Evolutionary conservation across 23 tunicate genomes (phyloP), one percentile per base, ranked within the genome.

Genomic region (Diplosoma virens): DNA sequence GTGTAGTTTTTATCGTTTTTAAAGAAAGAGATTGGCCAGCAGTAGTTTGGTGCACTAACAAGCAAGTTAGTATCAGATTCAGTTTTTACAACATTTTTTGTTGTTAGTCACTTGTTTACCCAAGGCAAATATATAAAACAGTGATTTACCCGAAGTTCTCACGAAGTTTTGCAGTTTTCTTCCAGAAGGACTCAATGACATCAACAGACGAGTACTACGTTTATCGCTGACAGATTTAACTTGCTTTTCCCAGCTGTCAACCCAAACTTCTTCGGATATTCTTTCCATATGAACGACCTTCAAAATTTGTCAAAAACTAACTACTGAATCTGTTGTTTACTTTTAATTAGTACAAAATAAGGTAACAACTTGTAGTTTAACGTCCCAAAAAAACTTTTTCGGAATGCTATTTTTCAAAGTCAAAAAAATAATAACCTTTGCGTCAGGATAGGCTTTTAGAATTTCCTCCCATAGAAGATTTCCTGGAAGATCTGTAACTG

Each of bases 401-500:
- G n/a, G n/a, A n/a, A n/a, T n/a, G n/a, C n/a, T n/a, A n/a, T n/a
- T n/a, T n/a, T n/a, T n/a, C n/a, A n/a, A n/a, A n/a, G n/a, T n/a
- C n/a, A n/a, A n/a, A n/a, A n/a, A n/a, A n/a, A n/a, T n/a, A n/a
- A n/a, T n/a, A n/a, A 86, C 93, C 76, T 86, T 86, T 32, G 93
- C 81, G 29, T 86, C 81, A 11, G 93, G 93, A 72, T 61, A 86
- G 4, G 86, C 93, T 63, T 73, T 36, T 3, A 33, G 26, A 0
- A 86, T 18, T 56, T 80, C 85, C 36, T 86, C 93, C 81, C 76
- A 86, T 9, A 80, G 25, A 63, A 52, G 23, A 35, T 79, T 68
- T n/a, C 69, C 80, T 0, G 93, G 93, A 1, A 64, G 14, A 63
- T 86, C 93, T 24, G 93, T 80, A 5, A 86, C 78, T 18, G 93